phyloP scores from a whole-genome alignment of 2,797 vertebrate species.

The Petrocephalus sullivani region DNA sequence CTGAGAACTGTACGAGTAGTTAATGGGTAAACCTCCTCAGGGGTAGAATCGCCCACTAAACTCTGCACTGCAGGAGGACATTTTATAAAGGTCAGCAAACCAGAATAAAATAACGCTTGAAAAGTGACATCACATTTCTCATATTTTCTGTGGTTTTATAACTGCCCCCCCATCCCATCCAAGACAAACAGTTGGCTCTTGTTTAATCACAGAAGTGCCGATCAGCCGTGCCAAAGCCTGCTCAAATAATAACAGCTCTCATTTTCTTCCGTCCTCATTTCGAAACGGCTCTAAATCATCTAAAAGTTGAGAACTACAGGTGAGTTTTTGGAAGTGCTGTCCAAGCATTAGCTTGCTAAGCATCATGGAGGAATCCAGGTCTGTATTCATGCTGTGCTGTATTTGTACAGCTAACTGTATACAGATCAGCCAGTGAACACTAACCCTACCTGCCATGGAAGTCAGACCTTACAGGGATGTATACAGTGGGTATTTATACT shows the following conservation, averaged over 20 bases:
- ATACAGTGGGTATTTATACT: background rate
- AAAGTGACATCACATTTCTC: background rate
- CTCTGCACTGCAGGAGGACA: background rate
- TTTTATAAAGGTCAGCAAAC: background rate
- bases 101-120: background rate
- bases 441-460: background rate
- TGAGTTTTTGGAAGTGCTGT: background rate
- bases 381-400: background rate
- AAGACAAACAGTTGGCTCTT: background rate
- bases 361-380: background rate
- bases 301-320: background rate
- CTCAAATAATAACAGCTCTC: background rate
- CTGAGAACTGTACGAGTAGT: background rate
- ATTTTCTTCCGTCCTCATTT: background rate
- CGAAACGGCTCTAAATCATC: background rate
- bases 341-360: background rate
- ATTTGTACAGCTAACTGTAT: background rate
- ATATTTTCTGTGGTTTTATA: background rate
- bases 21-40: background rate
- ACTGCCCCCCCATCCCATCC: background rate
- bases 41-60: background rate
- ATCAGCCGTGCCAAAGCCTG: background rate
- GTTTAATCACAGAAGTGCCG: background rate
- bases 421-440: background rate
- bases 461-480: background rate